Percentiles rank a stretch among this genome's conserved stretches.
Evolutionary conservation across 2,888 invertebrate genomes (phyloP).

Genomic region (Agonopterix arenella): DNA sequence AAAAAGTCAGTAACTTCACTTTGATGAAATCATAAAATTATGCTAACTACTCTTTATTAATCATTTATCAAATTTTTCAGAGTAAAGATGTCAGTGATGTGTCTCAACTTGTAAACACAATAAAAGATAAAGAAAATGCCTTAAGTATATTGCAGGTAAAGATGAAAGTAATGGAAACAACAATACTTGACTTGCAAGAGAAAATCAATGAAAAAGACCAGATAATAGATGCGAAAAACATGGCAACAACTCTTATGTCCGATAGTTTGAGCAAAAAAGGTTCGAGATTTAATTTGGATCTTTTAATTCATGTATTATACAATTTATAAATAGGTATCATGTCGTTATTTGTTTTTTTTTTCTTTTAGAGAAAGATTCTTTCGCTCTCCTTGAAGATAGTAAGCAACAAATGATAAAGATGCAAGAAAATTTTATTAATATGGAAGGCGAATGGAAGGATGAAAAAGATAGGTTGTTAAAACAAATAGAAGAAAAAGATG

Average conservation of each 20-base stretch:
- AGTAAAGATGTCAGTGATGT: slow-evolving; percentile 49
- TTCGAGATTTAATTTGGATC: slow-evolving; percentile 14
- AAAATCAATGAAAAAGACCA: slow-evolving; percentile 89
- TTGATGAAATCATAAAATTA: too few species aligned
- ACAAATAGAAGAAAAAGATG: slow-evolving; percentile 75
- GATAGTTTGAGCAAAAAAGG: slow-evolving; percentile 83
- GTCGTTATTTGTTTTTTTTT: not conserved
- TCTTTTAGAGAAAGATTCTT: slow-evolving; percentile 79
- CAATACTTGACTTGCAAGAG: slow-evolving; percentile 89
- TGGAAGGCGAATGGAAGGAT: slow-evolving; percentile 83
- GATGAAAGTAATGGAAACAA: slow-evolving; percentile 81
- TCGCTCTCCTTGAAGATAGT: slow-evolving; percentile 86
- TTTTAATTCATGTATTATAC: not conserved
- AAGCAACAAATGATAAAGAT: slow-evolving; percentile 87
- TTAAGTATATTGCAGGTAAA: slow-evolving; percentile 62
- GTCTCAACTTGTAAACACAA: slow-evolving; percentile 78
- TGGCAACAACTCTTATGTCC: slow-evolving; percentile 85
- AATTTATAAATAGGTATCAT: not conserved
- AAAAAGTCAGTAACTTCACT: slow-evolving; percentile 24
- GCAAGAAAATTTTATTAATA: slow-evolving; percentile 85
- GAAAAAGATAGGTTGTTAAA: slow-evolving; percentile 77
- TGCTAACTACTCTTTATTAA: not conserved
- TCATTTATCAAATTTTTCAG: not conserved
- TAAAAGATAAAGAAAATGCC: slow-evolving; percentile 74
- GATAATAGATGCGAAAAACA: slow-evolving; percentile 88